A percentile compares a stretch with the other conserved stretches of the same genome.
phyloP scores from a whole-genome alignment of 2,797 vertebrate species.

The Paedocypris micromegethes region DNA sequence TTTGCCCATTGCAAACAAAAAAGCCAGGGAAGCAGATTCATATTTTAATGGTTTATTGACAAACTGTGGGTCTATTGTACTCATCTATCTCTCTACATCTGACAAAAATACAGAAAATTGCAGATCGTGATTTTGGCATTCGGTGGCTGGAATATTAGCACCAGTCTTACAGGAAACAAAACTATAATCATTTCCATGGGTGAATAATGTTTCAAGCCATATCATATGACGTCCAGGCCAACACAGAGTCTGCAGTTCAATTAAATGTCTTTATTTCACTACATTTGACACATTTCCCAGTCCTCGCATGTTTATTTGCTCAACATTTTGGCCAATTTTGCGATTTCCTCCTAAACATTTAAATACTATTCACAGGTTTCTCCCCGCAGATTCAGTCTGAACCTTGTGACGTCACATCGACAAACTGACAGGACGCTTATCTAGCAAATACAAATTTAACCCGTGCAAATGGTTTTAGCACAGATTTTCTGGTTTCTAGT shows the following conservation, averaged over 20 bases:
- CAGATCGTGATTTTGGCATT: conserved; percentile 62
- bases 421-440: too few relatives aligned
- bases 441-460: not conserved
- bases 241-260: conserved; percentile 8
- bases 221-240: not conserved
- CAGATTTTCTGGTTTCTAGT: conserved; percentile 15
- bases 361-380: not conserved
- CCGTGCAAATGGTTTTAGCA: conserved; percentile 5
- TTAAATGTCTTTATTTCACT: not conserved
- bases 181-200: conserved; percentile 10
- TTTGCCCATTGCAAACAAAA: not conserved
- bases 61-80: too few relatives aligned
- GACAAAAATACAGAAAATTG: conserved; percentile 8
- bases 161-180: conserved; percentile 53
- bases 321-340: conserved; percentile 20
- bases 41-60: conserved; percentile 19
- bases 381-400: not conserved
- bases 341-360: not conserved
- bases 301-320: not conserved
- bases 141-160: conserved; percentile 61
- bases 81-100: not conserved
- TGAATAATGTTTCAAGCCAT: not conserved
- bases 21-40: not conserved
- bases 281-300: not conserved
- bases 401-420: not conserved